Evolutionary conservation across 2,797 vertebrate genomes (phyloP).

Genomic region (Anguilla pacifica): DNA sequence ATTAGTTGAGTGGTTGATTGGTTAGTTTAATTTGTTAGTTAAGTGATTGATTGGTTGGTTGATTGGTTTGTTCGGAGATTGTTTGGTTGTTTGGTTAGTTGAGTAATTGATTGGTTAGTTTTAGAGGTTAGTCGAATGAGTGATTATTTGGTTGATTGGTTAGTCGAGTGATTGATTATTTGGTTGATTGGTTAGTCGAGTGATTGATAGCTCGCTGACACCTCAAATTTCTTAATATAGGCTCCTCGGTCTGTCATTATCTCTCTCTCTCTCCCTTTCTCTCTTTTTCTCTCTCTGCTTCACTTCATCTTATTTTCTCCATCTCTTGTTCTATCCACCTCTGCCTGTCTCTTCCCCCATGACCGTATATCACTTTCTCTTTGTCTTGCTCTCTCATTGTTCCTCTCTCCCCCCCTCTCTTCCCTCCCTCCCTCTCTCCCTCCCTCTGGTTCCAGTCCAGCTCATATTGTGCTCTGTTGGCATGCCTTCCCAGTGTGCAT

Average conservation of each 20-base stretch:
- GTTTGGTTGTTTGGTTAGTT: no score
- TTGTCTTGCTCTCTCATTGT: background rate
- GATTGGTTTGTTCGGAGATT: no score
- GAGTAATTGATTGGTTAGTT: background rate
- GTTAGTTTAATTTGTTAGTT: no score
- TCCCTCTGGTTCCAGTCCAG: background rate
- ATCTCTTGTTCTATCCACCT: background rate
- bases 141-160: no score
- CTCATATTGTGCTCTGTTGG: background rate
- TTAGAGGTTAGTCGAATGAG: background rate
- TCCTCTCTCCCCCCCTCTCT: background rate
- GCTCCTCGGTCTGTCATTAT: slow-evolving; percentile 26
- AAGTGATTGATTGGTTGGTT: no score
- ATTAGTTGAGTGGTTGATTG: background rate
- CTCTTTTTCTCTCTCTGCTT: background rate
- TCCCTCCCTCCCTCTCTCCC: background rate
- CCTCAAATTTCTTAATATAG: background rate
- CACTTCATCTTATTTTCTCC: background rate
- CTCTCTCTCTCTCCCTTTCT: slow-evolving; percentile 22
- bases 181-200: background rate
- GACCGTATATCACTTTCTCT: background rate
- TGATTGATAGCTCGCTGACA: no score
- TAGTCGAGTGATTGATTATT: no score
- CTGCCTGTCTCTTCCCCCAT: background rate
- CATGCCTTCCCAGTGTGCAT: background rate